Evolutionary conservation across 2,113 vertebrate species (phyloP).

Genomic region (Brachyhypopomus gauderio): DNA sequence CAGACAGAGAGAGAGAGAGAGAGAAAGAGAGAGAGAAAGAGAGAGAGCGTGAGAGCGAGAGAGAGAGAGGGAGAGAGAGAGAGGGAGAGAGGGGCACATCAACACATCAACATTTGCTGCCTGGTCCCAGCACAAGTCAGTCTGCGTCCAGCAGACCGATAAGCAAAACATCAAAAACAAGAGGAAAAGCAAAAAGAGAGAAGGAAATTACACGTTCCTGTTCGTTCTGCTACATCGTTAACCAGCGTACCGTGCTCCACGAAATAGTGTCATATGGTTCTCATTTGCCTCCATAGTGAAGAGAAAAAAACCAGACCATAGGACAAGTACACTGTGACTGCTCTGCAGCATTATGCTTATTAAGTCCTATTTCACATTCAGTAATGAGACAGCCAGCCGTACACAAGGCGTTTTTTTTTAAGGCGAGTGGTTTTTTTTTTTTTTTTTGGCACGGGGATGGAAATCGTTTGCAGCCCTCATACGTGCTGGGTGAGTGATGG

Average conservation of each 20-base stretch:
- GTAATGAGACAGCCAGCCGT: conserved; percentile 12
- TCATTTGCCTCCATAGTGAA: not conserved
- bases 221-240: conserved; percentile 17
- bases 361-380: conserved; percentile 45
- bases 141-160: not conserved
- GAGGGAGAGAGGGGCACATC: too few relatives aligned
- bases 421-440: not conserved
- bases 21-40: too few relatives aligned
- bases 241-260: not conserved
- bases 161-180: conserved; percentile 47
- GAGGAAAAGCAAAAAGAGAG: not conserved
- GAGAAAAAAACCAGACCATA: conserved; percentile 12
- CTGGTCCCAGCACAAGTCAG: too few relatives aligned
- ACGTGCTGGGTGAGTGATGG: not conserved
- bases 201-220: conserved; percentile 27
- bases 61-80: too few relatives aligned
- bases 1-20: too few relatives aligned
- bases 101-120: too few relatives aligned
- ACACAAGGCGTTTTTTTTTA: conserved; percentile 16
- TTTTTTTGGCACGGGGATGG: not conserved
- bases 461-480: conserved; percentile 6
- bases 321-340: conserved; percentile 23
- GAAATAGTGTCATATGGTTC: conserved; percentile 33
- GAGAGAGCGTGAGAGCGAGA: too few relatives aligned
- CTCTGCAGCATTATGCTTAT: conserved; percentile 42